These are phyloP conservation scores for Neomicropteryx cornuta DNA, from an alignment of 1,140 invertebrate species.

Conservation along the genomic window DNA sequence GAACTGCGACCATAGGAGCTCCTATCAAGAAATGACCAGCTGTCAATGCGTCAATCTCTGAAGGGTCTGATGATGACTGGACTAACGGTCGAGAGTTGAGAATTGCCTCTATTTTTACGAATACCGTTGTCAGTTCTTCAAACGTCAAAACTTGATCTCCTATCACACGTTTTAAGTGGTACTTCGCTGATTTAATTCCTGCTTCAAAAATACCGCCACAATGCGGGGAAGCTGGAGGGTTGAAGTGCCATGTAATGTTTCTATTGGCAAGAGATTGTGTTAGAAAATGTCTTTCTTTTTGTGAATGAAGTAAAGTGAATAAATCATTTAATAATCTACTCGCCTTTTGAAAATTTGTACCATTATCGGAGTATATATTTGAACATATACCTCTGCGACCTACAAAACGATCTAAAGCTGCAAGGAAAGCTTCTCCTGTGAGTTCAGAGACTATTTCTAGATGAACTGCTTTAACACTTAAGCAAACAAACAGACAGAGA, in stretches of 20 bases:
- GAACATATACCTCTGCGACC: conserved; percentile 11
- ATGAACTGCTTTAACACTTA: conserved; percentile 5
- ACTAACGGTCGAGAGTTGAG: conserved; percentile 17
- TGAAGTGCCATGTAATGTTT: conserved; percentile 11
- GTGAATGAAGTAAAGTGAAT: conserved; percentile 1
- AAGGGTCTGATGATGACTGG: conserved; percentile 10
- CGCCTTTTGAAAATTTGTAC: conserved; percentile 18
- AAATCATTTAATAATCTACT: conserved; percentile 8
- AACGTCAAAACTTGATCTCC: conserved; percentile 12
- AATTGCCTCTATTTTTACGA: conserved; percentile 15
- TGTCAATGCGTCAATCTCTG: conserved; percentile 16
- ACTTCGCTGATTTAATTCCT: conserved; percentile 16
- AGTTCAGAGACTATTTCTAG: conserved; percentile 12
- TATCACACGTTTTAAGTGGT: conserved; percentile 13
- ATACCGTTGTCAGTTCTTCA: conserved; percentile 17
- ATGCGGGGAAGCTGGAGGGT: conserved; percentile 19
- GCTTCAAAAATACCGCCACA: conserved; percentile 18
- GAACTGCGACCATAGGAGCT: conserved; percentile 13
- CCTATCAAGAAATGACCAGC: conserved; percentile 26
- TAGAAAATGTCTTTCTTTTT: not conserved
- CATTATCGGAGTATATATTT: conserved; percentile 18
- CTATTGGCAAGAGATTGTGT: not conserved
- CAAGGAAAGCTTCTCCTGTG: conserved; percentile 9
- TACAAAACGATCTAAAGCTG: conserved; percentile 11
- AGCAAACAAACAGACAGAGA: conserved; percentile 9